Base-by-base conservation (phyloP, 2,888 invertebrate genomes). In the Tinea trinotella region DNA sequence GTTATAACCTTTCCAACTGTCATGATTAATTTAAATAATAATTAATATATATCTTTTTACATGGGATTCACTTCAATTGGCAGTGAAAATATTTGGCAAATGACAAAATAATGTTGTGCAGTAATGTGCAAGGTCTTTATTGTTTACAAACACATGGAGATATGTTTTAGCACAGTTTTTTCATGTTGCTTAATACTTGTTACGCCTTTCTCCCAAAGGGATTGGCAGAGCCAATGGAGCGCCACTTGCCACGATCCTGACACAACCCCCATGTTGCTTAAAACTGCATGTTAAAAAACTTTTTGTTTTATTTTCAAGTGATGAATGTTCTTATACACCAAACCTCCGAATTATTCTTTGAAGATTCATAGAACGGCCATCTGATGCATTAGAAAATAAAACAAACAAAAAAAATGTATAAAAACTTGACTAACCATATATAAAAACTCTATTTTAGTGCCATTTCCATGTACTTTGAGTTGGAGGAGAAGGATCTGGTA, bases 401-500 rank as follows among this genome's bases (percentile, higher is more conserved):
- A 12, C 12, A 7, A 15, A 3, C 9, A 34, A 24, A 22, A 6
- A 50, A 12, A 13, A 12, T 2, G 3, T 50, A 19, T 50, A 2
- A 19, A 15, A n/a, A n/a, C n/a, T n/a, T 40, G 7, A n/a, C 12
- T 40, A 7, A n/a, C 12, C 12, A n/a, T n/a, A n/a, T n/a, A n/a
- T n/a, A n/a, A n/a, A n/a, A 50, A 24, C 12, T 18, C 2, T 24
- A 60, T 57, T 59, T 18, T 78, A 98, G 97, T 70, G 99, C 99
- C 72, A 99, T 99, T 78, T 98, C 99, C 66, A 96, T 99, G 96
- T 99, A 89, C 92, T 99, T 99, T 76, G 98, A 98, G 81, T 91
- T 99, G 57, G 93, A 94, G 54, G 94, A 96, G 66, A 96, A 96
- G 81, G 99, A 99, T 89, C 88, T 96, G 75, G 90, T 92, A 12